Evolutionary conservation across 2,113 vertebrate genomes (phyloP), one percentile per base, ranked within the genome.

Genomic region (Megaleporinus macrocephalus): DNA sequence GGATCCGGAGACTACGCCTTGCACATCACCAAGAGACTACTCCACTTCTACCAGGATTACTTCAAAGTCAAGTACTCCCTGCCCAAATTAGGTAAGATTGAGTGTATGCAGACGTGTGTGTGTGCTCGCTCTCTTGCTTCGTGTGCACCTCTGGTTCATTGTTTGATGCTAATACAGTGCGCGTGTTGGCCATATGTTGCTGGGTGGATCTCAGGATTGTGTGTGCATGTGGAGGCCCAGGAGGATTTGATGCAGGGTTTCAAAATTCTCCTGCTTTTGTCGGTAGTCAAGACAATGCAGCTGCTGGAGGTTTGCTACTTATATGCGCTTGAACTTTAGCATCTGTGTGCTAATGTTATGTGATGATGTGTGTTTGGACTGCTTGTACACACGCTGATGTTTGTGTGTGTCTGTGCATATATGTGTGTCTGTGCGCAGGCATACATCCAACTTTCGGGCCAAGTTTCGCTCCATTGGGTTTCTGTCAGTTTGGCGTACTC

Each of bases 41-140:
- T 99, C 92, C 95, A 95, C 74, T 99, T 99, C 91, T 99, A 99
- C 93, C 96, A 99, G 94, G 96, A 99, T 91, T 99, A 99, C 93
- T 99, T 99, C 90, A 95, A 97, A 92, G 96, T 99, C 85, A 95
- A 96, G 90, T 99, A 99, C 92, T 99, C 97, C 15, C 94, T 99
- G 91, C 98, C 98, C 87, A 99, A 99, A 94, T 92, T 99, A 91
- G 98, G 98, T 99, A 95, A 96, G 96, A 86, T 11, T 10, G 13
- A 20, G 10, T 44, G 73, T 73, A 53, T 80, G 5, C 61, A 27
- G 13, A 7, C n/a, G 22, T 11, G 69, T 51, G 59, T 53, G 41
- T 22, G 66, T 29, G 59, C 62, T 62, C 44, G 59, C 65, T 71
- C 5, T 36, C 29, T 63, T 13, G 41, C 68, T 71, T 55, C 5